Evolutionary conservation across 1,140 invertebrate species (phyloP).

Genomic region (Heliconius melpomene): DNA sequence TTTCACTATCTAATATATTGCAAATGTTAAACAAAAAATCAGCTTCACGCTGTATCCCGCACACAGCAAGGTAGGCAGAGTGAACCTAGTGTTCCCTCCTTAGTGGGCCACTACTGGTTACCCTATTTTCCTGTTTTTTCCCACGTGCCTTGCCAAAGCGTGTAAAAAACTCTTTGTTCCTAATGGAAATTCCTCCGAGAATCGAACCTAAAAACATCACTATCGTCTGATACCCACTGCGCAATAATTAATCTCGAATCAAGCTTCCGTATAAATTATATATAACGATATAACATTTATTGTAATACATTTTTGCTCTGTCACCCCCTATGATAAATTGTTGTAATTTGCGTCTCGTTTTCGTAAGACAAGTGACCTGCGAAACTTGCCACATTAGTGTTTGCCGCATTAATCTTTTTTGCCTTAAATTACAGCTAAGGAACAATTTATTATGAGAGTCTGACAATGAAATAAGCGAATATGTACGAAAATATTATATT

Average conservation of each 20-base stretch:
- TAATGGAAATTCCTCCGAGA: too few relatives aligned
- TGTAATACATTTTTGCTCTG: constrained; percentile 11
- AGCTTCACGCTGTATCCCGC: too few relatives aligned
- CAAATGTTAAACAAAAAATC: too few relatives aligned
- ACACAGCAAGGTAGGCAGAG: too few relatives aligned
- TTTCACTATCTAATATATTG: too few relatives aligned
- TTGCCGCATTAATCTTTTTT: constrained; percentile 13
- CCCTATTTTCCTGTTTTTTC: too few relatives aligned
- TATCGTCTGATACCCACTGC: too few relatives aligned
- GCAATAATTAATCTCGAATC: neutral
- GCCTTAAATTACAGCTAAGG: constrained; percentile 5
- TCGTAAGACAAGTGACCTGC: constrained; percentile 12
- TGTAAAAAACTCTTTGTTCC: too few relatives aligned
- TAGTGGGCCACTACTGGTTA: too few relatives aligned
- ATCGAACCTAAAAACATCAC: too few relatives aligned
- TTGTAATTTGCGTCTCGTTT: constrained; percentile 13
- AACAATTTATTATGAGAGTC: constrained; percentile 2
- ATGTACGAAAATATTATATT: neutral
- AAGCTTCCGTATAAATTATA: neutral
- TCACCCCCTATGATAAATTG: constrained; percentile 4
- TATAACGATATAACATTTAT: neutral
- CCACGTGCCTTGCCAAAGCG: too few relatives aligned
- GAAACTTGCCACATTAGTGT: constrained; percentile 11
- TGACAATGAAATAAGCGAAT: constrained; percentile 6
- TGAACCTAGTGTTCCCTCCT: too few relatives aligned